These are phyloP conservation scores for Ceyx melanurus DNA, from an alignment of 2,113 vertebrate genomes.

Conservation along the genomic window DNA sequence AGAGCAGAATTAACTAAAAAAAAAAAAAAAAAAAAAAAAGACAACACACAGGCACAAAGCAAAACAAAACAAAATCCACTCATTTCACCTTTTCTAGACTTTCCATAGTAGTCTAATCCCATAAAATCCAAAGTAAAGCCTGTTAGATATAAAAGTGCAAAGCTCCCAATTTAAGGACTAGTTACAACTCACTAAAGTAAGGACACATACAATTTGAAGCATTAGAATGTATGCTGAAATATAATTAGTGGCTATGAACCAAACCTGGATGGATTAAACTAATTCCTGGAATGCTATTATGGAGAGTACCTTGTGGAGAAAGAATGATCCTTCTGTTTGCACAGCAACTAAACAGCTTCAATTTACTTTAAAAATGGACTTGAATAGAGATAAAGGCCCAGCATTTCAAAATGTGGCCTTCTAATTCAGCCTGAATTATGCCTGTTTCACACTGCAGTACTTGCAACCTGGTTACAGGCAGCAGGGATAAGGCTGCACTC, in stretches of 20 bases:
- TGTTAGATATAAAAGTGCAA: slow-evolving; percentile 63
- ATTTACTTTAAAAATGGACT: slow-evolving; percentile 72
- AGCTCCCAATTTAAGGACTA: slow-evolving; percentile 68
- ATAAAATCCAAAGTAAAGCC: slow-evolving; percentile 65
- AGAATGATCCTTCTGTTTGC: slow-evolving; percentile 79
- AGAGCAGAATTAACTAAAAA: not conserved
- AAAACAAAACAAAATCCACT: not conserved
- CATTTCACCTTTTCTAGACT: slow-evolving; percentile 27
- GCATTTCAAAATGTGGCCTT: slow-evolving; percentile 59
- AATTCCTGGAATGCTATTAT: slow-evolving; percentile 72
- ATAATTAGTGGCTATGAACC: slow-evolving; percentile 75
- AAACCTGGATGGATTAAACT: slow-evolving; percentile 71
- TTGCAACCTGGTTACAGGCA: slow-evolving; percentile 61
- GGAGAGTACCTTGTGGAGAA: slow-evolving; percentile 50
- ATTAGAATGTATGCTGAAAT: slow-evolving; percentile 71
- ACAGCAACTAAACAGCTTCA: slow-evolving; percentile 72
- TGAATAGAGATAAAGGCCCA: slow-evolving; percentile 69
- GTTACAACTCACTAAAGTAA: slow-evolving; percentile 76
- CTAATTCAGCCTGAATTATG: slow-evolving; percentile 56
- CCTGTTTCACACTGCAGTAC: slow-evolving; percentile 67
- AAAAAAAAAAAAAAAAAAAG: not conserved
- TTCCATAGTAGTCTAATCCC: slow-evolving; percentile 63
- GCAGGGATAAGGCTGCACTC: slow-evolving; percentile 62
- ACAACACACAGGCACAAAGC: not conserved
- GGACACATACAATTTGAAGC: slow-evolving; percentile 69